A percentile compares a stretch with the other conserved stretches of the same genome.
These are phyloP conservation scores for Tenebrosternarchus preto DNA, from an alignment of 2,113 vertebrate species.

Conservation along the genomic window DNA sequence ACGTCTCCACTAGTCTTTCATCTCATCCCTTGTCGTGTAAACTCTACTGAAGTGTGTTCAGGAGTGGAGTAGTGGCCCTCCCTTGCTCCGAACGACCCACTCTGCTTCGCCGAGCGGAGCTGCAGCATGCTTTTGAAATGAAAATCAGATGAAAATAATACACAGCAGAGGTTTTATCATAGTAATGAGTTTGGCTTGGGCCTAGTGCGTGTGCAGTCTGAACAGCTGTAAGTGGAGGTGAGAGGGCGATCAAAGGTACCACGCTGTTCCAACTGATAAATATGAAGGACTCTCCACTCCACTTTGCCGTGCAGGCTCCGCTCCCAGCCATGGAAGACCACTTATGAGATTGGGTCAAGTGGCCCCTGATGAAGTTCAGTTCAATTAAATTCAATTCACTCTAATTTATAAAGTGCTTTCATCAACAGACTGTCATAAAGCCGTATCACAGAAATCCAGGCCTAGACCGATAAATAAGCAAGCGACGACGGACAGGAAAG, in stretches of 20 bases:
- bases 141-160: conserved; percentile 49
- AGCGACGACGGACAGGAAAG: too few relatives aligned
- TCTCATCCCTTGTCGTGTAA: conserved; percentile 2
- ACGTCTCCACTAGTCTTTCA: conserved; percentile 41
- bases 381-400: too few relatives aligned
- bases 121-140: conserved; percentile 44
- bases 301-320: neutral
- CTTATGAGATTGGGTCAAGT: conserved; percentile 32
- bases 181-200: conserved; percentile 27
- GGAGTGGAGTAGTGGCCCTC: neutral
- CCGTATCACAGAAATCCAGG: too few relatives aligned
- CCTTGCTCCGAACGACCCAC: conserved; percentile 33
- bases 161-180: conserved; percentile 28
- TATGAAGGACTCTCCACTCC: too few relatives aligned
- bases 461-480: too few relatives aligned
- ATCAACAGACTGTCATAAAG: too few relatives aligned
- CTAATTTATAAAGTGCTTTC: too few relatives aligned
- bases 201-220: conserved; percentile 6
- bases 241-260: conserved; percentile 35
- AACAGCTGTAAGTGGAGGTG: conserved; percentile 11
- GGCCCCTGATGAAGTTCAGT: neutral
- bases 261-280: too few relatives aligned
- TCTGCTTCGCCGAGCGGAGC: conserved; percentile 41
- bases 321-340: conserved; percentile 11
- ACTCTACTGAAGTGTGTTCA: conserved; percentile 38